Evolutionary conservation across 92 coral and sea anemone species (phyloP), one percentile per base, ranked within the genome.

Genomic region (Meandrina meandrites): DNA sequence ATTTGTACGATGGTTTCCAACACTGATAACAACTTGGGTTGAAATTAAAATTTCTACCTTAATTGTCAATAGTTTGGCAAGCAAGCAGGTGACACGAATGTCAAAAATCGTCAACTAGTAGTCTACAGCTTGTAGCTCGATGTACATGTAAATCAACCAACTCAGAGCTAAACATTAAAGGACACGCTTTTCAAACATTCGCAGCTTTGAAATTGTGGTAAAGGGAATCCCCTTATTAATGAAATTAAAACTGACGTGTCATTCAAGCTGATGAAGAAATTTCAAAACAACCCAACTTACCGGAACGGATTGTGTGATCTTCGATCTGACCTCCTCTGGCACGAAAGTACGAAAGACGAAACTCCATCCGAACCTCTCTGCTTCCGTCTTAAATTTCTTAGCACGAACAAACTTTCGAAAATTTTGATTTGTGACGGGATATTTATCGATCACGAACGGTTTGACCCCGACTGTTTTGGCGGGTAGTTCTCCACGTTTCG

Each of bases 381-480:
- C 98, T 81, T 96, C 99, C 34, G 97, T 96, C 82, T 93, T 91
- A 60, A 91, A 95, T 84, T 94, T 91, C 85, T 88, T 95, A 51
- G 88, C 93, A 83, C 98, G 94, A 57, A 95, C 97, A 92, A 96
- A 96, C 78, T 77, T 91, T 50, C 96, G 90, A 92, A 96, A 96
- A 42, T 92, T 82, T 82, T 92, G 93, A 80, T 96, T 96, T 14
- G 96, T 94, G 54, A 96, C 98, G 32, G 98, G 98, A 89, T 81
- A 96, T 75, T 88, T 91, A 76, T 96, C 99, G 79, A 96, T 89
- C 57, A 79, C 79, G 69, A 94, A 96, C 13, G 98, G 88, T 79
- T 88, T 87, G 5, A 96, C 96, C 53, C 88, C 90, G 68, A 92
- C 98, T 3, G 54, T 82, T 67, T 92, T 89, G 35, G 90, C 84